Conservation (phyloP, 2,888 invertebrate genomes). For the Morinoia aosen region DNA sequence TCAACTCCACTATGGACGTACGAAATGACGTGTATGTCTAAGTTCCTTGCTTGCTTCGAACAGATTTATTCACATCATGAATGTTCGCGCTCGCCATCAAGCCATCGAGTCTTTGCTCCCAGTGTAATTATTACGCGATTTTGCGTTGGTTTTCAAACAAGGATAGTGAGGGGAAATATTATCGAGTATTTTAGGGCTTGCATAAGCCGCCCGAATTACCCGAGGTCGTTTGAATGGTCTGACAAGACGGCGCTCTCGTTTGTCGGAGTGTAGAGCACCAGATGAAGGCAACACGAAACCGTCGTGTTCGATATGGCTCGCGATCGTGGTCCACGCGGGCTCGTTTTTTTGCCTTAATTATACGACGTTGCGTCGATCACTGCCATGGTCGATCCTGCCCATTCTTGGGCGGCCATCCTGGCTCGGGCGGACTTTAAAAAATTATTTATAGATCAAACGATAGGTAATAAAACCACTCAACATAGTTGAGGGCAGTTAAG, state of each 20-base stretch:
- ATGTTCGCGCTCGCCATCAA: too few relatives aligned
- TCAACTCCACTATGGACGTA: too few relatives aligned
- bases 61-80: too few relatives aligned
- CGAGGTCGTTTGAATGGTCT: neutral
- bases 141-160: too few relatives aligned
- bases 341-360: conserved; percentile 8
- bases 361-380: neutral
- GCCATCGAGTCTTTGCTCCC: too few relatives aligned
- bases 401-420: conserved; percentile 24
- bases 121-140: too few relatives aligned
- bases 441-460: conserved; percentile 37
- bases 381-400: neutral
- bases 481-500: conserved; percentile 43
- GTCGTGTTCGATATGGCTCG: neutral
- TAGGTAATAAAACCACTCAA: conserved; percentile 39
- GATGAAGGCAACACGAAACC: neutral
- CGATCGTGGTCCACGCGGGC: neutral
- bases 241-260: neutral
- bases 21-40: too few relatives aligned
- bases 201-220: neutral
- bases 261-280: neutral
- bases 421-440: conserved; percentile 19
- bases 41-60: too few relatives aligned
- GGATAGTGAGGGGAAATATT: too few relatives aligned
- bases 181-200: neutral